Percentiles rank a stretch among this genome's conserved stretches.
Evolutionary conservation across 2,888 invertebrate species (phyloP).

Genomic region (Oligia strigilis): DNA sequence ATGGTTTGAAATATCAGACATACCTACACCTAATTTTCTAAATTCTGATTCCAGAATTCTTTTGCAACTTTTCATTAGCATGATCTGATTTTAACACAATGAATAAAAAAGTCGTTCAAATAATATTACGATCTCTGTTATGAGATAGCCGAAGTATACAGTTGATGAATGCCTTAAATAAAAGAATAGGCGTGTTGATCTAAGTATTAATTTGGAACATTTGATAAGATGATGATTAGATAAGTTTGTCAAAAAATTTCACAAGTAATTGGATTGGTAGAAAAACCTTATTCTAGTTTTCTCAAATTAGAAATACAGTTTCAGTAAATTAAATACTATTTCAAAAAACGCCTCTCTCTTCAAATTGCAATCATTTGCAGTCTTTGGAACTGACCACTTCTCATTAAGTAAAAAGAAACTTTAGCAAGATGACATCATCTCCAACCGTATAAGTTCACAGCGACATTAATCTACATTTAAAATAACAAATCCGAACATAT

Average conservation of each 20-base stretch:
- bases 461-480: slow-evolving; percentile 38
- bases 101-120: slow-evolving; percentile 12
- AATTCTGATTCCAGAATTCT: background rate
- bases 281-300: background rate
- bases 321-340: background rate
- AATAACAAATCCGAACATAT: slow-evolving; percentile 46
- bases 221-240: background rate
- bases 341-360: background rate
- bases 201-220: background rate
- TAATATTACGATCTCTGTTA: slow-evolving; percentile 24
- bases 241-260: background rate
- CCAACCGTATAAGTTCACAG: slow-evolving; percentile 35
- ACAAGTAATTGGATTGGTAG: no score
- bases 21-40: background rate
- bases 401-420: slow-evolving; percentile 24
- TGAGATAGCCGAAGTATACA: slow-evolving; percentile 5
- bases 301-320: background rate
- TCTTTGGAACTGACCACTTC: background rate
- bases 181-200: background rate
- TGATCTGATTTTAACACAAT: background rate
- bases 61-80: background rate
- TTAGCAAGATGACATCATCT: slow-evolving; percentile 48
- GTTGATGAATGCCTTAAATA: slow-evolving; percentile 9
- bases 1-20: background rate
- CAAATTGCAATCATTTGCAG: background rate